Evolutionary conservation across 35 echinoderm and acorn worm genomes (phyloP).

Genomic region (Anneissia japonica): DNA sequence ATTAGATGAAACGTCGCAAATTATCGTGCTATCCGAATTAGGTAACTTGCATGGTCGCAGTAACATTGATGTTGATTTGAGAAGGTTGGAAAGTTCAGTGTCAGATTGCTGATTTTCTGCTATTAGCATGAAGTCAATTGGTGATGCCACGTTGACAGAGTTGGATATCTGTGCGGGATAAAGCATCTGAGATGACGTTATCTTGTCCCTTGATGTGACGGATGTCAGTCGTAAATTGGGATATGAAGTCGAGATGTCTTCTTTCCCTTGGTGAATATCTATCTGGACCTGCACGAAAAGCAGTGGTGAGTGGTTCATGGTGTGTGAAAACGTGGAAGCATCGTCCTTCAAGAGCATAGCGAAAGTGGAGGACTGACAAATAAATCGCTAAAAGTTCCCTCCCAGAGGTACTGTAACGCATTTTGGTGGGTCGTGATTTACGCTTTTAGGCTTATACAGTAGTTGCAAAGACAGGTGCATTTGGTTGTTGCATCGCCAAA

Average conservation of each 20-base stretch:
- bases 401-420: constrained; percentile 24
- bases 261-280: constrained; percentile 40
- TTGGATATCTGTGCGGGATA: constrained; percentile 13
- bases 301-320: constrained; percentile 41
- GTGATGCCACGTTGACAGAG: not conserved
- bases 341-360: too few species aligned
- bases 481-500: too few species aligned
- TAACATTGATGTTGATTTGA: too few species aligned
- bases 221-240: constrained; percentile 55
- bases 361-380: too few species aligned
- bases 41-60: too few species aligned
- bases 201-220: constrained; percentile 32
- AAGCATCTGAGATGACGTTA: constrained; percentile 36
- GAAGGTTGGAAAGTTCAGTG: too few species aligned
- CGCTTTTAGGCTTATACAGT: too few species aligned
- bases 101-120: too few species aligned
- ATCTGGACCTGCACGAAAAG: constrained; percentile 25
- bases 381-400: too few species aligned
- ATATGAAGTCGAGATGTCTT: constrained; percentile 36
- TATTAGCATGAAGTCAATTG: not conserved
- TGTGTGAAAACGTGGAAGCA: too few species aligned
- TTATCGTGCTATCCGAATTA: constrained; percentile 13
- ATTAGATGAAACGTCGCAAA: constrained; percentile 41
- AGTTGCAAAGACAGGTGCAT: too few species aligned
- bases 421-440: not conserved